Percentiles rank a stretch among this genome's conserved stretches.
These are phyloP conservation scores for Ochropleura leucogaster DNA, from an alignment of 2,888 invertebrate species.

Conservation along the genomic window DNA sequence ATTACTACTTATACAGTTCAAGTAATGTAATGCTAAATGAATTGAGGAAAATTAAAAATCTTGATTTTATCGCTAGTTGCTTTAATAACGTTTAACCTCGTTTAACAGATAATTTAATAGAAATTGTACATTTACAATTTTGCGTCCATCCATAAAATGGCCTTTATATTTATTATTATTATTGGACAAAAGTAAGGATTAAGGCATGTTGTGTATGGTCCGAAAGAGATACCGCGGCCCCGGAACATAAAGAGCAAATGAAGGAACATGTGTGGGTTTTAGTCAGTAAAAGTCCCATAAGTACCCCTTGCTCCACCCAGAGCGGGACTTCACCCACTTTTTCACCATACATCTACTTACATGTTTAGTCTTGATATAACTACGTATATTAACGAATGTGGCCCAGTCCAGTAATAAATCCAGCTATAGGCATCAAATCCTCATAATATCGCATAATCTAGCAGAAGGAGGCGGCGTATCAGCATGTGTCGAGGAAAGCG, in stretches of 20 bases:
- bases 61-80: too few relatives aligned
- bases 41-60: not conserved
- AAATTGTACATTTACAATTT: not conserved
- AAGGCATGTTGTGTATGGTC: not conserved
- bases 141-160: not conserved
- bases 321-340: too few relatives aligned
- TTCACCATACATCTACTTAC: not conserved
- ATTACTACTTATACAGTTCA: too few relatives aligned
- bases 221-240: too few relatives aligned
- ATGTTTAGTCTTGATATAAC: too few relatives aligned
- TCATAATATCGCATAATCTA: not conserved
- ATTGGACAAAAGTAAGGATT: too few relatives aligned
- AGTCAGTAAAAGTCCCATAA: too few relatives aligned
- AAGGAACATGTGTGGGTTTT: too few relatives aligned
- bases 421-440: not conserved
- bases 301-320: too few relatives aligned
- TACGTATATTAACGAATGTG: not conserved
- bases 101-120: not conserved
- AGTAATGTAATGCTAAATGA: not conserved
- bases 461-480: constrained; percentile 80
- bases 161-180: too few relatives aligned
- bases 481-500: constrained; percentile 83
- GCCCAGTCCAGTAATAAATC: not conserved
- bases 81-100: not conserved
- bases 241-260: too few relatives aligned